Evolutionary conservation across 1,140 invertebrate genomes (phyloP).

Genomic region (Daktulosphaira vitifoliae): DNA sequence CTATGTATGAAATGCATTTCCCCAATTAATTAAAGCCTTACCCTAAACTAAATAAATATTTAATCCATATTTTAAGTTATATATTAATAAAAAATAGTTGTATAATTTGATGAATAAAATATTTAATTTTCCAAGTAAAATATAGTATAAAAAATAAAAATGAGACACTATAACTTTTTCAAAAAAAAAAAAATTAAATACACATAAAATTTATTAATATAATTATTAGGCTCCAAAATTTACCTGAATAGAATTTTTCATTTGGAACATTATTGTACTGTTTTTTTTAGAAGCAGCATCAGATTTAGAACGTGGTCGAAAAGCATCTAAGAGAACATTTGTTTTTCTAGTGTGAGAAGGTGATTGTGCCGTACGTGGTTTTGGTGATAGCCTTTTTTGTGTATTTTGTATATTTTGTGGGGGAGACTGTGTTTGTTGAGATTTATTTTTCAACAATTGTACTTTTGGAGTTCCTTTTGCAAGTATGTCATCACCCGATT

Average conservation of each 20-base stretch:
- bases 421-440: conserved; percentile 9
- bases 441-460: conserved; percentile 15
- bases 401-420: not conserved
- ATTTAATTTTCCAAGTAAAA: too few relatives aligned
- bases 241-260: conserved; percentile 70
- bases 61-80: too few relatives aligned
- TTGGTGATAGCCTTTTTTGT: conserved; percentile 16
- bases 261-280: conserved; percentile 61
- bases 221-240: conserved; percentile 36
- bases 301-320: conserved; percentile 69
- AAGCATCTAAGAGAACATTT: conserved; percentile 65
- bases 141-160: too few relatives aligned
- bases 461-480: conserved; percentile 33
- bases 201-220: too few relatives aligned
- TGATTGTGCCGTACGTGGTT: conserved; percentile 28
- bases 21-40: too few relatives aligned
- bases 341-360: conserved; percentile 50
- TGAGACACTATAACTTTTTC: too few relatives aligned
- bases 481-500: conserved; percentile 46
- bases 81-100: too few relatives aligned
- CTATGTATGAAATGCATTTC: too few relatives aligned
- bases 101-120: too few relatives aligned
- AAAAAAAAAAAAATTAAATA: too few relatives aligned
- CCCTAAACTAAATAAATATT: too few relatives aligned
- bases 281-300: conserved; percentile 60